Evolutionary conservation across 1,140 invertebrate species (phyloP).

Genomic region (Cyclargus thomasi): DNA sequence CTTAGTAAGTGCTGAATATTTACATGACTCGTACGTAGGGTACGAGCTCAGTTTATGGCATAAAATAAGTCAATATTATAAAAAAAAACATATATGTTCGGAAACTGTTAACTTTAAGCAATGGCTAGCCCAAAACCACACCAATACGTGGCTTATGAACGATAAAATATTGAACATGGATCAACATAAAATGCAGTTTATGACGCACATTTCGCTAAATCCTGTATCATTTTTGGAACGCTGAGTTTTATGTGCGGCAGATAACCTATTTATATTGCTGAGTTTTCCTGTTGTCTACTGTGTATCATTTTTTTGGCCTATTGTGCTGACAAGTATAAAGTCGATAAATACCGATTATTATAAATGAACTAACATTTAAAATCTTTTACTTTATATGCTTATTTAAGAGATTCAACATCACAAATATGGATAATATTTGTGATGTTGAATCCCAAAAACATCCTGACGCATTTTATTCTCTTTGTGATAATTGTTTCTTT

Average conservation of each 20-base stretch:
- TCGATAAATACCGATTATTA: no score
- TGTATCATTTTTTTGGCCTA: no score
- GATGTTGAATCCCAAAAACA: background rate
- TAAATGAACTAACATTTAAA: no score
- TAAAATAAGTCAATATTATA: background rate
- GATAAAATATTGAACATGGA: slow-evolving; percentile 64
- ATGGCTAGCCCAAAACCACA: slow-evolving; percentile 52
- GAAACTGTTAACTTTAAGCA: slow-evolving; percentile 33
- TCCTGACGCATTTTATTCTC: background rate
- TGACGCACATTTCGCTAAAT: slow-evolving; percentile 61
- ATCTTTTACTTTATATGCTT: no score
- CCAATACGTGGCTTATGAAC: slow-evolving; percentile 61
- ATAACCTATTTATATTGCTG: background rate
- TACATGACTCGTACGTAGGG: background rate
- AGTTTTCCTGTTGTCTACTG: background rate
- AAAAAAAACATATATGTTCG: background rate
- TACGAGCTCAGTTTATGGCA: background rate
- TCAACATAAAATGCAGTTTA: slow-evolving; percentile 72
- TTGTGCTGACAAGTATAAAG: no score
- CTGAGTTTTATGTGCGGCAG: background rate
- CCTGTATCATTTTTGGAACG: slow-evolving; percentile 54
- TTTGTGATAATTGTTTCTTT: slow-evolving; percentile 8
- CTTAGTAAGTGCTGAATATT: background rate
- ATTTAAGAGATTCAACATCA: no score
- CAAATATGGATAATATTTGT: no score